Evolutionary conservation across 2,113 vertebrate genomes (phyloP).

Genomic region (Gymnorhina tibicen): DNA sequence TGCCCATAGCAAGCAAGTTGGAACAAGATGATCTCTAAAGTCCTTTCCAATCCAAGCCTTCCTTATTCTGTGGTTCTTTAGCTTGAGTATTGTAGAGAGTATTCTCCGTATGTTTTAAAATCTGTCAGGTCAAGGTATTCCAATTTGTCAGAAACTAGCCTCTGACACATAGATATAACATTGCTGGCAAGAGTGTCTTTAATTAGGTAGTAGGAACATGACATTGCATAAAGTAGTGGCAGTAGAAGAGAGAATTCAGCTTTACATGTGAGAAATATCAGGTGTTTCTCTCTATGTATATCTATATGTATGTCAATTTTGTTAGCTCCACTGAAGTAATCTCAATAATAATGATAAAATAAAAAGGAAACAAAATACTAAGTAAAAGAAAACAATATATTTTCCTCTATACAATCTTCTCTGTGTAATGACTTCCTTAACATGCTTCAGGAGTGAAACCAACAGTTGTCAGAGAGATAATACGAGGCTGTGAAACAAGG

Average conservation of each 20-base stretch:
- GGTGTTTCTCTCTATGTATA: background rate
- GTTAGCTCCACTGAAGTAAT: background rate
- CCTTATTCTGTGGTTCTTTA: background rate
- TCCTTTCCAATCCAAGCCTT: background rate
- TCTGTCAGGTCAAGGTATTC: background rate
- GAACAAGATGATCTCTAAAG: background rate
- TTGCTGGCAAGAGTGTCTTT: background rate
- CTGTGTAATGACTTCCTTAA: background rate
- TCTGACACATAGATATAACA: background rate
- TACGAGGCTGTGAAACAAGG: background rate
- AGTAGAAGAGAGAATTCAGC: background rate
- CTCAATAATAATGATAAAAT: background rate
- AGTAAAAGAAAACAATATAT: rapidly evolving
- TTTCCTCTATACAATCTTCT: background rate
- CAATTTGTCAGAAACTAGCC: background rate
- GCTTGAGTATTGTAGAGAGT: no score
- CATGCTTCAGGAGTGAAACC: background rate
- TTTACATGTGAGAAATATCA: background rate
- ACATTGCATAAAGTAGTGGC: background rate
- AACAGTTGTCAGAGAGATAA: background rate
- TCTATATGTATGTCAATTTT: background rate
- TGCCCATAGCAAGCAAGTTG: background rate
- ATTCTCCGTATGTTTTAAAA: background rate
- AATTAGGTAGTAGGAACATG: background rate
- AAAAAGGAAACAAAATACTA: background rate